phyloP scores from a whole-genome alignment of 2,113 vertebrate genomes.

The Proterorhinus semilunaris region DNA sequence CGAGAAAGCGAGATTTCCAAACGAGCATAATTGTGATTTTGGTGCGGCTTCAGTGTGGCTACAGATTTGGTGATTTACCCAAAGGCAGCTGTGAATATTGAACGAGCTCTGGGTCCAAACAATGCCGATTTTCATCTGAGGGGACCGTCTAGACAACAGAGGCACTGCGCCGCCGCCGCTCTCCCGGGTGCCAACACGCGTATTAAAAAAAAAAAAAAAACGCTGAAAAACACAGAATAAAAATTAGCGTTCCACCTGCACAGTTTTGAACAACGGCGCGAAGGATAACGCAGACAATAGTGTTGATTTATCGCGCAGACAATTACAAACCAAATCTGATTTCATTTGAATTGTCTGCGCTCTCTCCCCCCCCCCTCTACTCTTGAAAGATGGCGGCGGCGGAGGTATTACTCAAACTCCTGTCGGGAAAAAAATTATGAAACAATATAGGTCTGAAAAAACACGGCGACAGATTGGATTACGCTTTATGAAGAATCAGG shows the following conservation, averaged over 20 bases:
- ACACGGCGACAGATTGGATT: conserved; percentile 8
- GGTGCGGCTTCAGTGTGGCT: conserved; percentile 5
- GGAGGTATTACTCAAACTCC: background rate
- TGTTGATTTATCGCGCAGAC: conserved; percentile 15
- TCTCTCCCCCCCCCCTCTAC: conserved; percentile 7
- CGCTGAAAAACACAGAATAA: background rate
- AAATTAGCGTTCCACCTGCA: conserved; percentile 13
- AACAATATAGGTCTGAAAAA: conserved; percentile 1
- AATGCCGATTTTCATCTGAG: background rate
- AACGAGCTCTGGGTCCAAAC: conserved; percentile 5
- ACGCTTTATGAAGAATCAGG: conserved; percentile 15
- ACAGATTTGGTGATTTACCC: conserved; percentile 15
- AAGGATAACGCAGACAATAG: conserved; percentile 13
- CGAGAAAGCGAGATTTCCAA: background rate
- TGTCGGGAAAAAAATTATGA: background rate
- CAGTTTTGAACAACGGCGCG: background rate
- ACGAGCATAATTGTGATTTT: background rate
- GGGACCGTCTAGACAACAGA: conserved; percentile 2
- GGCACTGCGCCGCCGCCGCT: background rate
- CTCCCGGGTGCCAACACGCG: conserved; percentile 23
- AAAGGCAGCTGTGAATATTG: conserved; percentile 16
- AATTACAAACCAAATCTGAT: conserved; percentile 19
- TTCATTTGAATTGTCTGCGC: conserved; percentile 13
- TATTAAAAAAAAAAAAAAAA: background rate
- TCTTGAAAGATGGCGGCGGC: conserved; percentile 8